Evolutionary conservation across 2,797 vertebrate genomes (phyloP).

Genomic region (Poliocrania exsul): DNA sequence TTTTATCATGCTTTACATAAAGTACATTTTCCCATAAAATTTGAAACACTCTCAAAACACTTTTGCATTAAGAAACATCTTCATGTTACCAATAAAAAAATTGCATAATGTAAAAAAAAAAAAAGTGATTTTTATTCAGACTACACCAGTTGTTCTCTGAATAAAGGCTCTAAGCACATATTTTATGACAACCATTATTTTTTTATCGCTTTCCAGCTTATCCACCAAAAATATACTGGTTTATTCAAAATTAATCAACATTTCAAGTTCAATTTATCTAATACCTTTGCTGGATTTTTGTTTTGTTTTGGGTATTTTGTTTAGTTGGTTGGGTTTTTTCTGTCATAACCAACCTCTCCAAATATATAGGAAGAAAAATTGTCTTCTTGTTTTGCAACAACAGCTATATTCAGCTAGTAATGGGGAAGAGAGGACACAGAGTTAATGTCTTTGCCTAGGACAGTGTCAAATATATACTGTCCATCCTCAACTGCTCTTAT

Average conservation of each 20-base stretch:
- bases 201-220: not conserved
- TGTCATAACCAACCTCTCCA: not conserved
- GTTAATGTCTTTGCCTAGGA: not conserved
- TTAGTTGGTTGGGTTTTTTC: not conserved
- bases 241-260: not conserved
- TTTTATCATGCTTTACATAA: not conserved
- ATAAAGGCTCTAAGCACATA: not conserved
- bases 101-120: not conserved
- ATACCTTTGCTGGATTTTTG: not conserved
- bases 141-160: not conserved
- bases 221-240: not conserved
- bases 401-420: not conserved
- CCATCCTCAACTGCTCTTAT: not conserved
- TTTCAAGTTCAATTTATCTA: not conserved
- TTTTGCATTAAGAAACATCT: not conserved
- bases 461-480: not conserved
- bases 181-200: not conserved
- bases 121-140: not conserved
- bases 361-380: not conserved
- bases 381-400: not conserved
- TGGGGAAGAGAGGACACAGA: not conserved
- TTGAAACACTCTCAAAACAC: not conserved
- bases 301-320: not conserved
- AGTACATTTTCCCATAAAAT: not conserved
- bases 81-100: not conserved